Percentiles rank a stretch among this genome's conserved stretches.
These are phyloP conservation scores for Basileuterus tristriatus DNA, from an alignment of 2,797 vertebrate species.

Conservation along the genomic window DNA sequence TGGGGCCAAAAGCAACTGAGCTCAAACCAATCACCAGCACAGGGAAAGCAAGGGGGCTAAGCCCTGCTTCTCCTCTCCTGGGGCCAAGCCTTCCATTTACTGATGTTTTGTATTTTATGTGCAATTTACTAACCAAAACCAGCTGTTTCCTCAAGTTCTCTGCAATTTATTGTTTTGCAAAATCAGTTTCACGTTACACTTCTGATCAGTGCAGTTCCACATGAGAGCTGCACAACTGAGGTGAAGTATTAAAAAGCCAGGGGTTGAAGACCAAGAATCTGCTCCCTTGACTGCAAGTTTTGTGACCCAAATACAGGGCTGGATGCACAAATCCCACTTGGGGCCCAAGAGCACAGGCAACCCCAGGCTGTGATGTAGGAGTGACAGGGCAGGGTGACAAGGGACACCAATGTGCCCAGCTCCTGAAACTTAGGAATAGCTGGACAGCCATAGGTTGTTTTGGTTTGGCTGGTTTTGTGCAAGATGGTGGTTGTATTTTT, in stretches of 20 bases:
- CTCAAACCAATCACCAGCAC: conserved; percentile 26
- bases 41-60: conserved; percentile 16
- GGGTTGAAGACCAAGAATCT: background rate
- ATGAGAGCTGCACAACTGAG: conserved; percentile 24
- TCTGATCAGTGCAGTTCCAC: conserved; percentile 42
- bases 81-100: conserved; percentile 54
- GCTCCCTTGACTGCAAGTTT: background rate
- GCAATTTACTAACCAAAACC: conserved; percentile 66
- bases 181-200: conserved; percentile 67
- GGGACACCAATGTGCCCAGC: background rate
- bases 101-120: conserved; percentile 59
- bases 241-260: conserved; percentile 11
- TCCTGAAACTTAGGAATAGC: background rate
- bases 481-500: background rate
- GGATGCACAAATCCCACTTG: background rate
- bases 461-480: background rate
- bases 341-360: background rate
- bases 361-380: background rate
- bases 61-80: background rate
- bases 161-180: conserved; percentile 67
- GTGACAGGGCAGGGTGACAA: background rate
- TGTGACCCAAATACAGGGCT: background rate
- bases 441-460: background rate
- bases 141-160: conserved; percentile 59
- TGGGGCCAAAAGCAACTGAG: conserved; percentile 28